phyloP scores from a whole-genome alignment of 2,888 invertebrate genomes.

The Acronicta alni region DNA sequence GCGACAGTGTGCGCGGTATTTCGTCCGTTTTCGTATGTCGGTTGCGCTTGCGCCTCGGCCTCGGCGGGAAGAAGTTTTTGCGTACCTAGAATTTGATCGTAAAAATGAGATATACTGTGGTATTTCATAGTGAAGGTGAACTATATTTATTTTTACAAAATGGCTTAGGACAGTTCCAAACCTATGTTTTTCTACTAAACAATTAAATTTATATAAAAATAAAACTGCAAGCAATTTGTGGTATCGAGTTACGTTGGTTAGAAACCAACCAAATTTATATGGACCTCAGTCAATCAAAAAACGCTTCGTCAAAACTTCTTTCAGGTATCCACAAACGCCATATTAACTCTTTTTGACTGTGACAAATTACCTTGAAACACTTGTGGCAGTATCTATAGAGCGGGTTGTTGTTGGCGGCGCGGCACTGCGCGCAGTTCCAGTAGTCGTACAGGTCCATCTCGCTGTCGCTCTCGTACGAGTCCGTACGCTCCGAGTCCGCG shows the following conservation, averaged over 20 bases:
- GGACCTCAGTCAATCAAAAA: too few species aligned
- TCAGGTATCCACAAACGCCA: too few species aligned
- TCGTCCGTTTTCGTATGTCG: constrained; percentile 52
- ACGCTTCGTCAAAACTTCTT: too few species aligned
- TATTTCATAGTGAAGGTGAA: too few species aligned
- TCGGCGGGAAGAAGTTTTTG: constrained; percentile 91
- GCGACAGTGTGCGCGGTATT: constrained; percentile 66
- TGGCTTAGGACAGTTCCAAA: too few species aligned
- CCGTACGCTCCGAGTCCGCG: constrained; percentile 83
- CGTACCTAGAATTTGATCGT: constrained; percentile 85
- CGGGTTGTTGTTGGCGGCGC: constrained; percentile 90
- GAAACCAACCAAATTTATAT: too few species aligned
- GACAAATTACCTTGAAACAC: constrained; percentile 91
- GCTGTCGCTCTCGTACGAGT: constrained; percentile 76
- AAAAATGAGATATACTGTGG: background rate
- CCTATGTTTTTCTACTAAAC: too few species aligned
- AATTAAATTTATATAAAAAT: too few species aligned
- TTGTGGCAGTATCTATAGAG: constrained; percentile 91
- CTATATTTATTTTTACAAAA: too few species aligned
- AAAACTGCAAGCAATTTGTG: too few species aligned
- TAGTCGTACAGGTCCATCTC: constrained; percentile 90
- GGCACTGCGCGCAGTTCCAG: constrained; percentile 91
- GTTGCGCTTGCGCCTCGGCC: constrained; percentile 87
- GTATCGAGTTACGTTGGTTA: too few species aligned
- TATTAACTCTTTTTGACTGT: background rate